Evolutionary conservation across 2,113 vertebrate species (phyloP).

Genomic region (Cyprinodon tularosa): DNA sequence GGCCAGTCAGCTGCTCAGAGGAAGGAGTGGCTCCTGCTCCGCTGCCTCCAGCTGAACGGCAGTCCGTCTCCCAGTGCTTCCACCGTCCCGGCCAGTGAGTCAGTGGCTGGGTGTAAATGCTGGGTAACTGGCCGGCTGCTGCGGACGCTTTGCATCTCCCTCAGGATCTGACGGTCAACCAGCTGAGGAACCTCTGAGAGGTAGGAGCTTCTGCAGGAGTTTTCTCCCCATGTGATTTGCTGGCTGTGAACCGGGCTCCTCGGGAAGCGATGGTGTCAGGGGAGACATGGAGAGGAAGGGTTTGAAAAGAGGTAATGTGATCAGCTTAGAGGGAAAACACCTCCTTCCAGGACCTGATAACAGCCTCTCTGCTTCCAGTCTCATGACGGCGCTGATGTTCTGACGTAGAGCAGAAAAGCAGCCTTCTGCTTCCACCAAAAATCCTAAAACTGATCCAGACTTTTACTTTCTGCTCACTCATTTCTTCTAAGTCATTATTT

Average conservation of each 20-base stretch:
- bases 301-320: neutral
- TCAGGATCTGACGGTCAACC: conserved; percentile 56
- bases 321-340: conserved; percentile 21
- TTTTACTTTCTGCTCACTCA: too few species aligned
- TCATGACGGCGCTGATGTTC: conserved; percentile 27
- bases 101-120: conserved; percentile 42
- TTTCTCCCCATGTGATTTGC: neutral
- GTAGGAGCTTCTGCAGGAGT: conserved; percentile 41
- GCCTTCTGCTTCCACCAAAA: too few species aligned
- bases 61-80: conserved; percentile 23
- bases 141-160: conserved; percentile 33
- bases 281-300: neutral
- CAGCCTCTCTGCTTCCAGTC: conserved; percentile 1
- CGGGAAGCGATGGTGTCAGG: too few species aligned
- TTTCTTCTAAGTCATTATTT: too few species aligned
- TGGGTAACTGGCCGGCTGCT: conserved; percentile 57
- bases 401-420: neutral
- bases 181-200: conserved; percentile 60
- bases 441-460: too few species aligned
- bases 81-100: conserved; percentile 1
- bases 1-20: conserved; percentile 58
- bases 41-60: conserved; percentile 47
- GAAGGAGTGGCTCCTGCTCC: conserved; percentile 52
- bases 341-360: conserved; percentile 35
- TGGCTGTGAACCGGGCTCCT: too few species aligned